Percentiles rank a stretch among this genome's conserved stretches.
Conservation (phyloP, 2,113 vertebrate species). For the Phoenicopterus ruber region DNA sequence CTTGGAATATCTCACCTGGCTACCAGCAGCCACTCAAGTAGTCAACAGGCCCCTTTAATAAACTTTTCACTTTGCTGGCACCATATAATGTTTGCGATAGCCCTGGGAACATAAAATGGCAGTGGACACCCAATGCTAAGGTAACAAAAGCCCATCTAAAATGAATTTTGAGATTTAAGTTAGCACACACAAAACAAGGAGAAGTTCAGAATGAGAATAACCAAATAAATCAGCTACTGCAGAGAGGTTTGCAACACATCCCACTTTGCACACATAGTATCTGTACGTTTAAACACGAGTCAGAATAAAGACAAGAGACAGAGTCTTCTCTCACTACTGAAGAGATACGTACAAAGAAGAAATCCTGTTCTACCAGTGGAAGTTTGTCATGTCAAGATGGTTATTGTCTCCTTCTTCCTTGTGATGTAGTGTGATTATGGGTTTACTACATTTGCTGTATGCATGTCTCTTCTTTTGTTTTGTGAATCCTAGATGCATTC, state of each 20-base stretch:
- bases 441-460: background rate
- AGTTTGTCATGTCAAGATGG: background rate
- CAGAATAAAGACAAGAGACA: background rate
- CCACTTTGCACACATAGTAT: background rate
- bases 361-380: background rate
- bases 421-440: background rate
- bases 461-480: background rate
- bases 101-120: background rate
- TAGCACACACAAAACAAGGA: background rate
- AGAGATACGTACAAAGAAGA: background rate
- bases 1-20: background rate
- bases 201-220: background rate
- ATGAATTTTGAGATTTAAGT: background rate
- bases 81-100: background rate
- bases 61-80: background rate
- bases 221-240: background rate
- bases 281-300: background rate
- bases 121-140: background rate
- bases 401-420: background rate
- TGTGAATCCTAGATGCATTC: background rate
- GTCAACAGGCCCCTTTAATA: background rate
- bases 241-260: background rate
- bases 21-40: background rate
- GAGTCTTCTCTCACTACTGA: background rate
- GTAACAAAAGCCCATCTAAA: background rate